Evolutionary conservation across 2,888 invertebrate species (phyloP), one percentile per base, ranked within the genome.

Genomic region (Caenorhabditis drosophilae): DNA sequence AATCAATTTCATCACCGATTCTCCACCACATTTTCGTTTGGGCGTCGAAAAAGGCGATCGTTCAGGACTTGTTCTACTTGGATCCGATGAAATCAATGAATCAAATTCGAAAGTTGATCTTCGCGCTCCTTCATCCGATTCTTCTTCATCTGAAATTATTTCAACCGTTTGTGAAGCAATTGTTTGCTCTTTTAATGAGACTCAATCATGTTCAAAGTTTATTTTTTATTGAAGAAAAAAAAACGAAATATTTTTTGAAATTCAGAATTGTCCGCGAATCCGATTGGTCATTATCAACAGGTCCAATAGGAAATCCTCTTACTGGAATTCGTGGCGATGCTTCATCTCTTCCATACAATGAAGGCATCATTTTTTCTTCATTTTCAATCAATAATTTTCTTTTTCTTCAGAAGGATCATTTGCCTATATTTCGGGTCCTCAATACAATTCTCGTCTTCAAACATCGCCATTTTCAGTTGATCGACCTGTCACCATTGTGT

Each of bases 281-380:
- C 1, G 74, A 67, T 18, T 80, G 79, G 79, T 35, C 26, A 22
- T 44, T 73, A 7, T 56, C 73, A 6, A 44, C 34, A 25, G 57
- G 55, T 4, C 72, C 77, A 4, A 60, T 79, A 22, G 78, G 77
- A 9, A 78, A 80, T 67, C 74, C 71, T 4, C 52, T 79, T 18
- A 78, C 77, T 1, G 80, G 80, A 1, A 71, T 80, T 12, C 56
- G 67, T 34, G 80, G 80, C 18, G 80, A 80, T 56, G 80, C 79
- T 4, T 72, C 73, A 7, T 47, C 51, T 6, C 64, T 79, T 20
- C 78, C 80, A 9, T 80, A 64, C 45, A 78, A 76, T 54, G 67
- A 59, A 60, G 67, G 77, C 74, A n/a, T 16, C 31, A 12, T 31
- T 31, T 31, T 31, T 9, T 22, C n/a, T n/a, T n/a, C 46, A 38